phyloP scores from a whole-genome alignment of 1,140 invertebrate genomes.

The Diorhabda sublineata region DNA sequence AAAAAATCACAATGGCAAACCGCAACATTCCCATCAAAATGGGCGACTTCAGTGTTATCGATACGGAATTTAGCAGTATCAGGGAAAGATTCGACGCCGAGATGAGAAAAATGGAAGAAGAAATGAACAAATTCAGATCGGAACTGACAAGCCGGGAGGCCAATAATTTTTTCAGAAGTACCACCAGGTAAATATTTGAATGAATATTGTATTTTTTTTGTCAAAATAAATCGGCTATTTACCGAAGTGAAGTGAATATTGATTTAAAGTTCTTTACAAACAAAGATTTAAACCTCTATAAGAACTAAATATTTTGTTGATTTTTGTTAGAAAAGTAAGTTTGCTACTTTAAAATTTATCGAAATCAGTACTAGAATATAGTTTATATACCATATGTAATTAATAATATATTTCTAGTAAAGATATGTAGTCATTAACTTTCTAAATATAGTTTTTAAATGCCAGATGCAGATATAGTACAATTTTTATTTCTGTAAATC shows the following conservation, averaged over 20 bases:
- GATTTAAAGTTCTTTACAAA: neutral
- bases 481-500: no score
- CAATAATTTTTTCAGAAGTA: constrained; percentile 84
- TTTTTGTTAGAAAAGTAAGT: no score
- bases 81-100: constrained; percentile 92
- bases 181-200: constrained; percentile 63
- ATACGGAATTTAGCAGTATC: constrained; percentile 94
- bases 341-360: no score
- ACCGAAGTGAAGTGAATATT: neutral
- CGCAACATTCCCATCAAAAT: constrained; percentile 90
- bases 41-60: constrained; percentile 91
- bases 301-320: no score
- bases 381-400: no score
- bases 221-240: neutral
- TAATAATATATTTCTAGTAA: no score
- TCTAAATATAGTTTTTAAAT: no score
- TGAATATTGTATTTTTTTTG: no score
- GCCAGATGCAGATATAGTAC: no score
- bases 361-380: no score
- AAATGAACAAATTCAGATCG: constrained; percentile 93
- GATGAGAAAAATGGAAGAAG: constrained; percentile 97
- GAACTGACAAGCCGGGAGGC: constrained; percentile 90
- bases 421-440: no score
- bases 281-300: neutral
- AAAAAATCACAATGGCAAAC: constrained; percentile 46